These are phyloP conservation scores for Chiroxiphia lanceolata DNA, from an alignment of 2,797 vertebrate species.

Conservation along the genomic window DNA sequence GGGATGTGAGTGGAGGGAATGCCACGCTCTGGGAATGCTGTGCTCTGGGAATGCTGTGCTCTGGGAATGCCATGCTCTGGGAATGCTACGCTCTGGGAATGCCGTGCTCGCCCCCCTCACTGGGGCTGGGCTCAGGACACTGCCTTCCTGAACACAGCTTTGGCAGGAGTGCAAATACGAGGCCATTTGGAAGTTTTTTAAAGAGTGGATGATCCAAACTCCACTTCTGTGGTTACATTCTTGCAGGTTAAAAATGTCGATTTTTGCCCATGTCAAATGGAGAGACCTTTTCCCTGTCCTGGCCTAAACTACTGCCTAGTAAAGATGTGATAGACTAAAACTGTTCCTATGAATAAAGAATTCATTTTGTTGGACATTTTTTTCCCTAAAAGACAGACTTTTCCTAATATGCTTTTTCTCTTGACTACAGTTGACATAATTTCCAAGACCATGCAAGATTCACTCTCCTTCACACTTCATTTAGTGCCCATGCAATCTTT, in stretches of 20 bases:
- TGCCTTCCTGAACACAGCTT: not conserved
- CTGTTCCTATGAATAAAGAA: not conserved
- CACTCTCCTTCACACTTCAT: not conserved
- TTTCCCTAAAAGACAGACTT: not conserved
- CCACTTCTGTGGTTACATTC: not conserved
- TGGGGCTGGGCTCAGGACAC: not conserved
- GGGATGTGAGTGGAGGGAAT: not conserved
- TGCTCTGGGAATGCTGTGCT: not conserved
- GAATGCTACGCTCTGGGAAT: rapidly evolving
- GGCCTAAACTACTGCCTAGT: not conserved
- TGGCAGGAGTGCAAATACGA: not conserved
- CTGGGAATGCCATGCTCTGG: rapidly evolving
- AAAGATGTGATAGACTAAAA: not conserved
- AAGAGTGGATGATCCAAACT: not conserved
- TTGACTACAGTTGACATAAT: not conserved
- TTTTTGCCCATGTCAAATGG: not conserved
- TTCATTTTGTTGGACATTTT: not conserved
- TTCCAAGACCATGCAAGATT: not conserved
- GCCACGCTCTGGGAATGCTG: rapidly evolving
- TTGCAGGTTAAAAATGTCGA: not conserved
- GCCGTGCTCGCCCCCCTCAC: not conserved
- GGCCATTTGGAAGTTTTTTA: not conserved
- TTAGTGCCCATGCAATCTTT: not conserved
- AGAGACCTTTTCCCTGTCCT: not conserved
- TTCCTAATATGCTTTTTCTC: not conserved